Conservation (phyloP, 2,113 vertebrate species). For the Opisthocomus hoazin region DNA sequence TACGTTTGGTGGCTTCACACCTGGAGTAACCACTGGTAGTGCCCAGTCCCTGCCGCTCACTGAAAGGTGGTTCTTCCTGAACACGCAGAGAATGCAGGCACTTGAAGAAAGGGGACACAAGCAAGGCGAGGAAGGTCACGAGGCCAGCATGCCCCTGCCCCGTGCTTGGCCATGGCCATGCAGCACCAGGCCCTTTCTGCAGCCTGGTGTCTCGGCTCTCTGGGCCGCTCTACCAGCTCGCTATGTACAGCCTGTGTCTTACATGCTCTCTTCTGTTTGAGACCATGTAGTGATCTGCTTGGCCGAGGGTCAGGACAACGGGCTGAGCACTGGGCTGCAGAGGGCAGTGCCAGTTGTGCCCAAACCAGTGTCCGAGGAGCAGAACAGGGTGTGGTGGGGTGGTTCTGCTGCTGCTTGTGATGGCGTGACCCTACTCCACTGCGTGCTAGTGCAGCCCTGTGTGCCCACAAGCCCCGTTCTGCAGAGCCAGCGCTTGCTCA, state of each 20-base stretch:
- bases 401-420: neutral
- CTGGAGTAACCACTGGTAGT: accelerated
- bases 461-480: no score
- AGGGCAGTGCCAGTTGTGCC: neutral
- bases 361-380: accelerated
- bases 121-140: accelerated
- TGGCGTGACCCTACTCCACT: no score
- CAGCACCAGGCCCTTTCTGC: no score
- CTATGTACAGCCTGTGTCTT: accelerated
- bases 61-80: accelerated
- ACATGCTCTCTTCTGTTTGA: accelerated
- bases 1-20: accelerated
- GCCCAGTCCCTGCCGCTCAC: accelerated
- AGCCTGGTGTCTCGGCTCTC: accelerated
- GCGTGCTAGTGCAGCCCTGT: accelerated
- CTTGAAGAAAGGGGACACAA: accelerated
- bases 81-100: accelerated
- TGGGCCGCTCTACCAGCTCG: accelerated
- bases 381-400: accelerated
- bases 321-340: accelerated
- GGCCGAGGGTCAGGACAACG: no score
- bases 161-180: accelerated
- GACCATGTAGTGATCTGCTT: accelerated
- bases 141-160: accelerated
- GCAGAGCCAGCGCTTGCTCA: neutral